Conservation (phyloP, 2,113 vertebrate species). For the Abramis brama region DNA sequence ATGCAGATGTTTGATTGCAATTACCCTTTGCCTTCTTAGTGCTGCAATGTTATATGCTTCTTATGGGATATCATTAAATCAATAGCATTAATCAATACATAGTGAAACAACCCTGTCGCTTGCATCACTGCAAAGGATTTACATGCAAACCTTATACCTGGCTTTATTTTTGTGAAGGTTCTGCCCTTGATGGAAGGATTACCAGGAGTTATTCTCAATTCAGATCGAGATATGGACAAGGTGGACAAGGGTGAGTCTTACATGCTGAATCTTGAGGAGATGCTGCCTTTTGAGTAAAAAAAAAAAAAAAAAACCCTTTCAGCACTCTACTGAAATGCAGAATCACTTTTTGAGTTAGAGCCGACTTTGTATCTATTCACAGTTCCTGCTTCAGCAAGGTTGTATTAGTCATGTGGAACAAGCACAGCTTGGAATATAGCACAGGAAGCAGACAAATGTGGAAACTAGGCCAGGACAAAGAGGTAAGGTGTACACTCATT, state of each 20-base stretch:
- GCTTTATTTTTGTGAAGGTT: constrained; percentile 60
- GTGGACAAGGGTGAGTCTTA: constrained; percentile 58
- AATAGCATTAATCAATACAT: neutral
- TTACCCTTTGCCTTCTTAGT: neutral
- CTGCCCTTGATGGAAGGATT: constrained; percentile 70
- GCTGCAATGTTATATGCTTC: neutral
- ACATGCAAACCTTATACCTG: constrained; percentile 36
- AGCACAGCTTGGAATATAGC: constrained; percentile 56
- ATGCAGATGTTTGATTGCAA: neutral
- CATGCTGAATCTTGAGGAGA: constrained; percentile 66
- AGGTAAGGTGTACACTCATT: constrained; percentile 72
- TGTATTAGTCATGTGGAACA: constrained; percentile 56
- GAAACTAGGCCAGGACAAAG: constrained; percentile 63
- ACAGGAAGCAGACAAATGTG: constrained; percentile 57
- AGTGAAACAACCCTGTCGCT: neutral
- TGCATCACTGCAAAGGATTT: constrained; percentile 46
- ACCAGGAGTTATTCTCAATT: constrained; percentile 70
- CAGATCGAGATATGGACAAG: constrained; percentile 68
- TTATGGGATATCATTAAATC: neutral
- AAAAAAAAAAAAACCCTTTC: constrained; percentile 25
- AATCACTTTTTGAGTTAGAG: constrained; percentile 12
- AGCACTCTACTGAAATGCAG: constrained; percentile 33
- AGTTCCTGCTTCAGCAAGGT: constrained; percentile 42
- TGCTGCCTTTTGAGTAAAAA: constrained; percentile 52
- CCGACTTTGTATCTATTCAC: constrained; percentile 7